Percentiles rank a stretch among this genome's conserved stretches.
Conservation (phyloP, 2,888 invertebrate genomes). For the Gisinianus flammeolus region DNA sequence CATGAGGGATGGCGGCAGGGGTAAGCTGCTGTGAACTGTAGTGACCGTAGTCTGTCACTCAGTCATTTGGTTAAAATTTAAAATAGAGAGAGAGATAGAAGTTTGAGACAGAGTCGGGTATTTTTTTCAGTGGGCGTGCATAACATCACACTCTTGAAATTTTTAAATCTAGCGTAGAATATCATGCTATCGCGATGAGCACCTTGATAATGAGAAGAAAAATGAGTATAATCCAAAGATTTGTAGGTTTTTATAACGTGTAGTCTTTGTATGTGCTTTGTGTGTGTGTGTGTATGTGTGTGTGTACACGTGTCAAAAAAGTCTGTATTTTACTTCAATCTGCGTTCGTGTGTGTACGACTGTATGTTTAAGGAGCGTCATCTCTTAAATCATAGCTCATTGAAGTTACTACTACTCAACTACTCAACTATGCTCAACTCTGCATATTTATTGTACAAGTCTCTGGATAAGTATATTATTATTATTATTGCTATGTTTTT, state of each 20-base stretch:
- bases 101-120: slow-evolving; percentile 9
- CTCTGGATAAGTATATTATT: too few relatives aligned
- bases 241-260: slow-evolving; percentile 14
- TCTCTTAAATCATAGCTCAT: not conserved
- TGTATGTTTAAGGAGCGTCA: not conserved
- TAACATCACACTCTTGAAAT: not conserved
- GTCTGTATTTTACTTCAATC: slow-evolving; percentile 4
- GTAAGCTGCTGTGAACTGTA: too few relatives aligned
- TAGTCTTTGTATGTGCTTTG: too few relatives aligned
- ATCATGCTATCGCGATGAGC: slow-evolving; percentile 26
- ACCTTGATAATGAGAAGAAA: slow-evolving; percentile 31
- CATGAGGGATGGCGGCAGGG: too few relatives aligned
- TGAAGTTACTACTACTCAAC: too few relatives aligned
- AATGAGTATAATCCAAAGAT: slow-evolving; percentile 31
- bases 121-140: slow-evolving; percentile 13
- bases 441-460: too few relatives aligned
- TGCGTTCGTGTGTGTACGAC: not conserved
- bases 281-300: too few relatives aligned
- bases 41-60: slow-evolving; percentile 24
- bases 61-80: slow-evolving; percentile 8
- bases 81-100: slow-evolving; percentile 28
- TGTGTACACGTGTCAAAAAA: slow-evolving; percentile 28
- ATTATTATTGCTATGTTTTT: too few relatives aligned
- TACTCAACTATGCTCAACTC: too few relatives aligned
- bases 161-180: not conserved